Base-by-base conservation (phyloP, 2,888 invertebrate genomes). In the Eupithecia tripunctaria region DNA sequence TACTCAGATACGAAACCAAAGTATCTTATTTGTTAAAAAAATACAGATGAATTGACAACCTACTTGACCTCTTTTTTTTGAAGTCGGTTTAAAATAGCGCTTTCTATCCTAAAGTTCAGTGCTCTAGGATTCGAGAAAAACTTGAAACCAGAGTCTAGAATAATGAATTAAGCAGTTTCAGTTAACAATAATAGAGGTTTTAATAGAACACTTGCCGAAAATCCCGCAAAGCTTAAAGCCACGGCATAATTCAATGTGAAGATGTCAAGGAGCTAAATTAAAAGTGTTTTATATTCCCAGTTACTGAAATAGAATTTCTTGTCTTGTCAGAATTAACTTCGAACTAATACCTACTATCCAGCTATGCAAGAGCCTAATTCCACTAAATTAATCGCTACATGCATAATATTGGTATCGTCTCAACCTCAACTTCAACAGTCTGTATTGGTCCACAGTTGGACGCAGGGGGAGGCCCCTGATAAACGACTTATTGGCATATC, bases 271-370 rank as follows among this genome's bases (percentile, higher is more conserved):
- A 29, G 66, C 65, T 68, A 68, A 77, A 76, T 78, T 78, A 78
- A 78, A 73, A 69, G 70, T 78, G 75, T 74, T 78, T 77, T 74
- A 75, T 74, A 77, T 66, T 27, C 59, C 29, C 65, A 43, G 68
- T 74, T 74, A 76, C 74, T 76, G 71, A 75, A 71, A 59, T 71
- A 79, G 80, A 82, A 82, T 82, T 79, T 78, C 63, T 63, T 29
- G 62, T 62, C 62, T 29, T 12, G 36, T 78, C 75, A 71, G 80
- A 83, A 79, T 82, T 78, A 81, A 78, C 79, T 82, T 80, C 81
- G 81, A 84, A 81, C 82, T 76, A 83, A 82, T 81, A 80, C n/a
- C n/a, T n/a, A n/a, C 80, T 81, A 81, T 81, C 79, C 75, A 78
- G 78, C 73, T 71, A 74, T 75, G 80, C 77, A 76, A 80, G 36